phyloP scores from a whole-genome alignment of 1,140 invertebrate genomes.

The Pentalonia nigronervosa region DNA sequence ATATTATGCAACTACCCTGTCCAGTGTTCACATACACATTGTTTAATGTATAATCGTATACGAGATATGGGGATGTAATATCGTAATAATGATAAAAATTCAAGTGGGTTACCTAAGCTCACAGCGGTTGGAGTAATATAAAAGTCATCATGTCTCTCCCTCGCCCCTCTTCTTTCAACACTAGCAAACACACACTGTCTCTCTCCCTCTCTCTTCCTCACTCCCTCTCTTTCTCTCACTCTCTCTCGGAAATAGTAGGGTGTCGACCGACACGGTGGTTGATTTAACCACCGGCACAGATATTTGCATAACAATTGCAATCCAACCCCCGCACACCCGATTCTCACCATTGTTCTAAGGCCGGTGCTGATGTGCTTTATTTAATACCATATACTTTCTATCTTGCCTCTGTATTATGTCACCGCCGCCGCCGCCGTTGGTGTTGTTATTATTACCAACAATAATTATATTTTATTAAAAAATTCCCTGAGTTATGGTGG shows the following conservation, averaged over 20 bases:
- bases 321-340: background rate
- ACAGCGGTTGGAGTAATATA: conserved; percentile 11
- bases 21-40: background rate
- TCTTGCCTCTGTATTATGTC: conserved; percentile 21
- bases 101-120: conserved; percentile 32
- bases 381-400: conserved; percentile 53
- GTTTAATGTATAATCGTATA: background rate
- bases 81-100: conserved; percentile 29
- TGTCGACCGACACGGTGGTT: conserved; percentile 45
- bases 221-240: background rate
- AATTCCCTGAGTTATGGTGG: background rate
- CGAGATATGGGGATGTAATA: background rate
- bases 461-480: conserved; percentile 21
- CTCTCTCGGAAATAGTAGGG: background rate
- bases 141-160: conserved; percentile 4
- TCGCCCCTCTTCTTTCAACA: background rate
- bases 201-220: no score
- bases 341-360: conserved; percentile 30
- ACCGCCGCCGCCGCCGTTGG: no score
- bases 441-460: background rate
- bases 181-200: no score
- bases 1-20: background rate
- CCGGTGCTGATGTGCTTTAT: conserved; percentile 28
- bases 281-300: background rate
- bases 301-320: conserved; percentile 53